Evolutionary conservation across 2,888 invertebrate genomes (phyloP), one percentile per base, ranked within the genome.

Genomic region (Podotricha telesiphe): DNA sequence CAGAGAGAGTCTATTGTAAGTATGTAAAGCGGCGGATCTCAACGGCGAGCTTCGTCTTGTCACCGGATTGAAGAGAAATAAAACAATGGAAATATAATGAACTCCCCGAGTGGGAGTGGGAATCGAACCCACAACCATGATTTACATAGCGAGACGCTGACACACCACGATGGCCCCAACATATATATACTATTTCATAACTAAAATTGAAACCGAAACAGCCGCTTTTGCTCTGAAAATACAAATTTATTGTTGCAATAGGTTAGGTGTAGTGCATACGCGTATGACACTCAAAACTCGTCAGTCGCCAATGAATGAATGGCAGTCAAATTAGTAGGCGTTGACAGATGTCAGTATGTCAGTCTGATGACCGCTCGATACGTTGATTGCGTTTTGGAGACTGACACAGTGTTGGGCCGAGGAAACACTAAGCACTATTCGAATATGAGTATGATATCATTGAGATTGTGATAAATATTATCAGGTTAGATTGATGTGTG

Each of bases 301-400:
- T 68, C 62, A 61, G 62, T 45, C 62, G 48, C 55, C 59, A 37
- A 70, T 55, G 68, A 66, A 28, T 62, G 65, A 66, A 56, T 65
- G 72, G 68, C 72, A 72, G 62, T 65, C 70, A 66, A 70, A 65
- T 72, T 68, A 66, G 70, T 67, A 64, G 61, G 55, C 70, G 48
- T 65, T 66, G 72, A 68, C 68, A 65, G 61, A 37, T 62, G 53
- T 62, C 67, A 63, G 40, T 45, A 22, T 62, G 67, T 62, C 67
- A 59, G 47, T 45, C 37, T 62, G 67, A 67, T 47, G 62, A 17
- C 48, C 62, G 62, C 13, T 15, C 48, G 62, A 62, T 62, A 62
- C 62, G 62, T 34, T 62, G 62, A 62, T 62, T 62, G 48, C 62
- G 50, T 47, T 28, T 17, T 19, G 19, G 37, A 48, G 48, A 28